Base-by-base conservation (phyloP, 2,888 invertebrate species). In the Liposcelis brunnea region DNA sequence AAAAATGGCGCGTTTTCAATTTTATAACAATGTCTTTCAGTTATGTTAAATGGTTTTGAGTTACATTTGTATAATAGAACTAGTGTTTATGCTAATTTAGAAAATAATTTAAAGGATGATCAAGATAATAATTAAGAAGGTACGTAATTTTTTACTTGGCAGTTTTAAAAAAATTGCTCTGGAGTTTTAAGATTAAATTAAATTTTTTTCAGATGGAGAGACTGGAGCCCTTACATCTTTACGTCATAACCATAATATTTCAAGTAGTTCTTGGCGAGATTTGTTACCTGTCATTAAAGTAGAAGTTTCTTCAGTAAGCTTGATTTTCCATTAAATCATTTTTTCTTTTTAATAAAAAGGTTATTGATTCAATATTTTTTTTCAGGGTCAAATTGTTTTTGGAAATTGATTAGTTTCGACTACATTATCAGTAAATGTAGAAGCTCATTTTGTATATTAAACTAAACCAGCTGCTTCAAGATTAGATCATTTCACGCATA, bases 261-360 rank as follows among this genome's bases (percentile, higher is more conserved):
- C 40, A 14, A 40, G 40, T 19, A 40, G 40, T 11, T 19, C 40
- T 6, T 95, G 94, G 95, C 71, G 94, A 51, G 93, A 94, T 67
- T 74, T 95, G 52, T 87, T 95, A 58, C 95, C 95, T 31, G 91
- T 94, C 45, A 93, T 93, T 49, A 95, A 95, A 69, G 72, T 91
- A 52, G 94, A 95, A 60, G 77, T 97, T 43, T 84, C 84, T 54
- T 81, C 86, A 31, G 78, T 78, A 61, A 67, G 72, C 65, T 47
- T n/a, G n/a, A n/a, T n/a, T n/a, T n/a, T n/a, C n/a, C n/a, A n/a
- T n/a, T n/a, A n/a, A n/a, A n/a, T n/a, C n/a, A n/a, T n/a, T n/a
- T n/a, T n/a, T n/a, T n/a, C n/a, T n/a, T n/a, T n/a, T n/a, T n/a
- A n/a, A n/a, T n/a, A n/a, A n/a, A n/a, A n/a, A 8, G 10, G 21